phyloP scores from a whole-genome alignment of 2,113 vertebrate species.

The Setophaga kirtlandii region DNA sequence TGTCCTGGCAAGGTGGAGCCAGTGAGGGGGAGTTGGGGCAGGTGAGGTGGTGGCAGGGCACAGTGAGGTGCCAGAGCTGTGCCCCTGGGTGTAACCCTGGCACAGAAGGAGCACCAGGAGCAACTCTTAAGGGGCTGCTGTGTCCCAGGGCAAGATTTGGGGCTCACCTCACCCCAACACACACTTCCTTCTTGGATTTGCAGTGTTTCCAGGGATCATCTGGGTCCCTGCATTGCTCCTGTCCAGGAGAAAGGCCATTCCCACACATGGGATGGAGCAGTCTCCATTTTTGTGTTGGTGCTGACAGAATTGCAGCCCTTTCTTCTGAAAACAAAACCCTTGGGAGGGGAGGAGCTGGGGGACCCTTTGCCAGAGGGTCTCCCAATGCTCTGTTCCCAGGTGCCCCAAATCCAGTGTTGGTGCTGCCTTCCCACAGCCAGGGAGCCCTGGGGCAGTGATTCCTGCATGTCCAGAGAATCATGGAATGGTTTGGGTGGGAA shows the following conservation, averaged over 20 bases:
- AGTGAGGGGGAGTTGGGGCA: not conserved
- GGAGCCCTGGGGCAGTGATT: not conserved
- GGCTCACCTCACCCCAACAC: not conserved
- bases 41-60: not conserved
- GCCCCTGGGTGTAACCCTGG: not conserved
- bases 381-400: not conserved
- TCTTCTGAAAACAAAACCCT: not conserved
- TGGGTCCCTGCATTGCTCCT: not conserved
- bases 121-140: not conserved
- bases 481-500: not conserved
- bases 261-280: rapidly evolving
- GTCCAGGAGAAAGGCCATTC: not conserved
- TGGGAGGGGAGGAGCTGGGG: not conserved
- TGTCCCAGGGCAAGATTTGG: not conserved
- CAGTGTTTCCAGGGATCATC: not conserved
- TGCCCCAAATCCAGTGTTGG: not conserved
- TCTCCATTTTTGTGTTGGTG: not conserved
- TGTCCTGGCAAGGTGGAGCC: not conserved
- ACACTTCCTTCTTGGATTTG: not conserved
- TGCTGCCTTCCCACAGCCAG: not conserved
- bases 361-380: not conserved
- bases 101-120: not conserved
- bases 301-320: not conserved
- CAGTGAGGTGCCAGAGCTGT: not conserved
- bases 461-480: not conserved